Conservation (phyloP, 1,140 invertebrate genomes). For the Oscheius sp. region DNA sequence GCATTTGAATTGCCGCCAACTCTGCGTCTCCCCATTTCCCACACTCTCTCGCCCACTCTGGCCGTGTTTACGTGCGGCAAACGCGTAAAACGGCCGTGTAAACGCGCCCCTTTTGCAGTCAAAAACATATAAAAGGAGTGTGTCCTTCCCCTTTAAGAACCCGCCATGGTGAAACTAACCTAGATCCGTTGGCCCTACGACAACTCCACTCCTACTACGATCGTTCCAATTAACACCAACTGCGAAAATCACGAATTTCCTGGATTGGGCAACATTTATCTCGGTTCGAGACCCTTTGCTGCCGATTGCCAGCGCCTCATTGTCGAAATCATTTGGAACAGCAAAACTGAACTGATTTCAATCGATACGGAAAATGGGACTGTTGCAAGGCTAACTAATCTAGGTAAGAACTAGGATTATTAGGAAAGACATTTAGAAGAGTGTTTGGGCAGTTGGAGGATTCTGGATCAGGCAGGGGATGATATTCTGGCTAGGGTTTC, state of each 20-base stretch:
- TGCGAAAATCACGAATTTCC: slow-evolving; percentile 63
- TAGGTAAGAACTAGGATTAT: neutral
- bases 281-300: slow-evolving; percentile 68
- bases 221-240: slow-evolving; percentile 29
- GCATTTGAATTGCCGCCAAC: too few relatives aligned
- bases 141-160: too few relatives aligned
- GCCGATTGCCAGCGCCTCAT: slow-evolving; percentile 68
- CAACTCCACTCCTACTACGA: neutral
- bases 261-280: slow-evolving; percentile 49
- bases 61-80: too few relatives aligned
- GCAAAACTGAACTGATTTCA: slow-evolving; percentile 62
- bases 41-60: too few relatives aligned
- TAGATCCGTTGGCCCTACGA: slow-evolving; percentile 14
- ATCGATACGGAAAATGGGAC: slow-evolving; percentile 47
- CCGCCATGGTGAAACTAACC: too few relatives aligned
- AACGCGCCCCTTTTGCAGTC: too few relatives aligned
- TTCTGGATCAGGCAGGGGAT: slow-evolving; percentile 44
- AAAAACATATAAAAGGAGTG: too few relatives aligned
- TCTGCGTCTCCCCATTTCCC: neutral
- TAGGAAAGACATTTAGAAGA: neutral
- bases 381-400: slow-evolving; percentile 45
- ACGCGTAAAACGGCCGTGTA: too few relatives aligned
- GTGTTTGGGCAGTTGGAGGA: slow-evolving; percentile 27
- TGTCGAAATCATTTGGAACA: slow-evolving; percentile 70
- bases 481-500: slow-evolving; percentile 41